phyloP scores from a whole-genome alignment of 92 coral and sea anemone genomes.

The Diadumene lineata region DNA sequence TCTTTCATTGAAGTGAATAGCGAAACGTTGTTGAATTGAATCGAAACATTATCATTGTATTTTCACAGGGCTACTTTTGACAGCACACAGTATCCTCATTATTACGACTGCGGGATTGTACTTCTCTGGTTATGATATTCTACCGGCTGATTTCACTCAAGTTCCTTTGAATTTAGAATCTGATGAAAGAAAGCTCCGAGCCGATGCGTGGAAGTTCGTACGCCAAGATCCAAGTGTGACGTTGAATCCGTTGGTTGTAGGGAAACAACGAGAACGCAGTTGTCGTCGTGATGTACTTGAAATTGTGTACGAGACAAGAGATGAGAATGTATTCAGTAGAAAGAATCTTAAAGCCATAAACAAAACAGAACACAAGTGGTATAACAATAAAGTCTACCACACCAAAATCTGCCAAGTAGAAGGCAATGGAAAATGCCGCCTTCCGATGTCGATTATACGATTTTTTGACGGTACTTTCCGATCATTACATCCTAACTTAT shows the following conservation, averaged over 20 bases:
- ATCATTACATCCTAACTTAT: conserved; percentile 44
- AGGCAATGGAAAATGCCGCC: conserved; percentile 58
- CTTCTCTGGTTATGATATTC: conserved; percentile 79
- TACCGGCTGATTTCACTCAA: conserved; percentile 90
- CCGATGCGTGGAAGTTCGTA: conserved; percentile 97
- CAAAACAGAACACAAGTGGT: conserved; percentile 59
- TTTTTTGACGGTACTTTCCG: conserved; percentile 89
- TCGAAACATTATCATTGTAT: not conserved
- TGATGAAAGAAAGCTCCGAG: conserved; percentile 81
- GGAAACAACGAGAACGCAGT: conserved; percentile 68
- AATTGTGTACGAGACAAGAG: conserved; percentile 75
- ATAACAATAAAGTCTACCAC: conserved; percentile 62
- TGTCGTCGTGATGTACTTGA: conserved; percentile 76
- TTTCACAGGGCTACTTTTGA: conserved; percentile 67
- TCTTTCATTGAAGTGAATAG: not conserved
- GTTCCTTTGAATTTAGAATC: conserved; percentile 89
- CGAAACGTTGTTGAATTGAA: not conserved
- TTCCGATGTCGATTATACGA: conserved; percentile 75
- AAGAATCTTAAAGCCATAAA: conserved; percentile 55
- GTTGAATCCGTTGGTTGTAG: conserved; percentile 73
- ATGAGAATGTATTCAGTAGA: conserved; percentile 72
- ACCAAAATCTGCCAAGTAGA: conserved; percentile 65
- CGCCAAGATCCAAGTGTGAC: conserved; percentile 83
- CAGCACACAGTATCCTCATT: conserved; percentile 69
- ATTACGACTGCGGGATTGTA: conserved; percentile 70